These are phyloP conservation scores for Vidua macroura DNA, from an alignment of 2,113 vertebrate genomes.

Conservation along the genomic window DNA sequence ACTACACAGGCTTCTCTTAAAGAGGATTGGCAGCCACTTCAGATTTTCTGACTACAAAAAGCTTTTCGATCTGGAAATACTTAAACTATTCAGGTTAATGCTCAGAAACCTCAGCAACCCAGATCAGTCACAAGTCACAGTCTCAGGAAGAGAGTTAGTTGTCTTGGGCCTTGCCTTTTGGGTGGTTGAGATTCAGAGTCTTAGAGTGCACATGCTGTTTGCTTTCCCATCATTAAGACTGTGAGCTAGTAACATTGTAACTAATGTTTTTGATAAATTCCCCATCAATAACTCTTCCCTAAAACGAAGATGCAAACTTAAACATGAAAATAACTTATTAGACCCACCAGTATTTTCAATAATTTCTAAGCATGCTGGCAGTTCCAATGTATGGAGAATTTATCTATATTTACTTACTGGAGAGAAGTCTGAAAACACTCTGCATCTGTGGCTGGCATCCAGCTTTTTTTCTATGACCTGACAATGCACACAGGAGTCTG, in stretches of 20 bases:
- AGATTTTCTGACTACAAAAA: not conserved
- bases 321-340: not conserved
- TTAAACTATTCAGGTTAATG: not conserved
- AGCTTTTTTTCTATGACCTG: not conserved
- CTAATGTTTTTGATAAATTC: not conserved
- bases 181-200: not conserved
- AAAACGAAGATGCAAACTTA: not conserved
- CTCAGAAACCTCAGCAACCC: not conserved
- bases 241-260: not conserved
- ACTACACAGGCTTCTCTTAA: not conserved
- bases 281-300: not conserved
- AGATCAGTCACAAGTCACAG: not conserved
- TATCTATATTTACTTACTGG: not conserved
- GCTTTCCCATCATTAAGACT: not conserved
- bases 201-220: not conserved
- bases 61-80: not conserved
- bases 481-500: not conserved
- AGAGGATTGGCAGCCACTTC: not conserved
- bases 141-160: not conserved
- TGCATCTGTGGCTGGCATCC: not conserved
- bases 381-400: not conserved
- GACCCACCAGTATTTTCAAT: not conserved
- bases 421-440: not conserved
- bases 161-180: not conserved
- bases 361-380: not conserved